These are phyloP conservation scores for Scaptomyza reducta DNA, from an alignment of 2,888 invertebrate species.

Conservation along the genomic window DNA sequence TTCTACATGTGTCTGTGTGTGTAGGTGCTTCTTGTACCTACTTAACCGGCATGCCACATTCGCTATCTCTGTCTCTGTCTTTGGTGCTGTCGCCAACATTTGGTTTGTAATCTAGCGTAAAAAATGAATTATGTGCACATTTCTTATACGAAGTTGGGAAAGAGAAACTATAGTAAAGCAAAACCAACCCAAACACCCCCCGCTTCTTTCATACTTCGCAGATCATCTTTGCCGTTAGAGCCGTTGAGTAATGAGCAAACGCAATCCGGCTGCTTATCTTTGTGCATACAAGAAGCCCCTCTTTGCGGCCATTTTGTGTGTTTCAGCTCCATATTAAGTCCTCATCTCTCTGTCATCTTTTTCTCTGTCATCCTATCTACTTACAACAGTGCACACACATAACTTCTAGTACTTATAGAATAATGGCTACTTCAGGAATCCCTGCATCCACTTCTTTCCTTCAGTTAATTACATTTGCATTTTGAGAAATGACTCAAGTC, in stretches of 20 bases:
- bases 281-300: conserved; percentile 63
- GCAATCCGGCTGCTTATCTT: conserved; percentile 75
- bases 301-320: conserved; percentile 74
- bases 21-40: conserved; percentile 49
- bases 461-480: conserved; percentile 46
- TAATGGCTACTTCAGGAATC: conserved; percentile 8
- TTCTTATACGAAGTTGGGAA: conserved; percentile 58
- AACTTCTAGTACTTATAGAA: conserved; percentile 4
- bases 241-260: conserved; percentile 77
- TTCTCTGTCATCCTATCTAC: conserved; percentile 25
- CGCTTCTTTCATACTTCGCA: not conserved
- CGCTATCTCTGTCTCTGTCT: conserved; percentile 9
- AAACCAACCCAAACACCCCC: not conserved
- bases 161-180: conserved; percentile 18
- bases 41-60: conserved; percentile 40
- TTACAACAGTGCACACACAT: conserved; percentile 16
- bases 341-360: conserved; percentile 27
- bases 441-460: not conserved
- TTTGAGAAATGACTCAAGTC: conserved; percentile 23
- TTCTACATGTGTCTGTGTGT: conserved; percentile 12
- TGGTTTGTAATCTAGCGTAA: conserved; percentile 75
- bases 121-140: conserved; percentile 77
- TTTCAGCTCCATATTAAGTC: conserved; percentile 64
- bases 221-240: conserved; percentile 46
- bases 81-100: conserved; percentile 47